These are phyloP conservation scores for Hybognathus amarus DNA, from an alignment of 2,797 vertebrate genomes.

Conservation along the genomic window DNA sequence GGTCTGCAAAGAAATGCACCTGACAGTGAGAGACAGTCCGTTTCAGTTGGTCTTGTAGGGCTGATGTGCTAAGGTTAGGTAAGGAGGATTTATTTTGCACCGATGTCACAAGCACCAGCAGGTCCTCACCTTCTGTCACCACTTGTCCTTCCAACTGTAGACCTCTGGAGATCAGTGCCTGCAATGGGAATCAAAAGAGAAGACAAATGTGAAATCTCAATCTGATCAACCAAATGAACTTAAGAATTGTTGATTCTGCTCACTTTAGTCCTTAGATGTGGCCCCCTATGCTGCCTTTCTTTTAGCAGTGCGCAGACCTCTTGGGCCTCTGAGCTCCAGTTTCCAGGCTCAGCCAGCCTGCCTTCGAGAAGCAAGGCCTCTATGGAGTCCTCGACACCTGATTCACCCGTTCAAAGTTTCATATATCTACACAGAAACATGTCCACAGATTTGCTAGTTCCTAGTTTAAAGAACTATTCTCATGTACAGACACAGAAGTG, in stretches of 20 bases:
- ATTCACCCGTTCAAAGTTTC: constrained; percentile 64
- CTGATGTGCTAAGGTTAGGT: constrained; percentile 61
- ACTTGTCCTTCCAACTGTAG: constrained; percentile 72
- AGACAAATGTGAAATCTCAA: not conserved
- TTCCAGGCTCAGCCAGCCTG: constrained; percentile 67
- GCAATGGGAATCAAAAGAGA: constrained; percentile 5
- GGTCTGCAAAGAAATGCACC: constrained; percentile 37
- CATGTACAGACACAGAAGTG: not conserved
- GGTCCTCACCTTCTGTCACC: constrained; percentile 66
- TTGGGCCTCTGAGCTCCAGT: constrained; percentile 68
- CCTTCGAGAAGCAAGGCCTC: constrained; percentile 66
- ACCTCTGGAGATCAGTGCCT: constrained; percentile 76
- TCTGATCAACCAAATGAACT: not conserved
- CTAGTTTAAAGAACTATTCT: not conserved
- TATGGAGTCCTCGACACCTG: constrained; percentile 66
- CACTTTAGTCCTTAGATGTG: constrained; percentile 55
- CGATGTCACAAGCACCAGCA: constrained; percentile 65
- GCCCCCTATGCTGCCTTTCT: constrained; percentile 49
- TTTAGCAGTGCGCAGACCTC: constrained; percentile 63
- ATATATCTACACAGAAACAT: constrained; percentile 34
- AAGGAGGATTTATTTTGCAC: constrained; percentile 64
- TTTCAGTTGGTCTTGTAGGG: constrained; percentile 71
- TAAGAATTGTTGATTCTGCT: constrained; percentile 18
- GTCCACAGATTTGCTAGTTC: not conserved
- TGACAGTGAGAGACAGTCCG: constrained; percentile 56